Evolutionary conservation across 2,113 vertebrate species (phyloP), one percentile per base, ranked within the genome.

Genomic region (Monopterus albus): DNA sequence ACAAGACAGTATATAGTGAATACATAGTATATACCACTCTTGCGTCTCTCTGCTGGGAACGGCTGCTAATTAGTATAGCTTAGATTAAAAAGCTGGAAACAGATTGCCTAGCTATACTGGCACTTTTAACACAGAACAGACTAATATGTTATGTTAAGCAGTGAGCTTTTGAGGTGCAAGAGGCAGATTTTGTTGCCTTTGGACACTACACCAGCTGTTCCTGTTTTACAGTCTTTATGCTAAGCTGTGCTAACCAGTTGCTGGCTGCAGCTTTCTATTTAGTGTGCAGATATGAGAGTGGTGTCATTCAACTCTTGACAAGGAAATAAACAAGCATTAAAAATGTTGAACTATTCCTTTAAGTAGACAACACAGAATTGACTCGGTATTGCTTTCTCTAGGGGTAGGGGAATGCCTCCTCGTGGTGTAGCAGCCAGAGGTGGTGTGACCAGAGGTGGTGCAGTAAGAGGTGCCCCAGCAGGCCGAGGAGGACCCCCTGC

Each of bases 401-500:
- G 97, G 91, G 97, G 96, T 0, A 91, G 96, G 36, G 96, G 97
- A 6, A 95, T 98, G 75, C 95, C 95, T n/a, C 95, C 95, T 9
- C 94, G 96, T 1, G 95, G 95, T 0, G 94, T 92, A 42, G 90
- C 94, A 1, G 87, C 94, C 18, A 93, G 96, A 46, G 96, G 95
- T 38, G 84, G 94, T 40, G 92, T 95, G n/a, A 92, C 92, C 43
- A 93, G 96, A 72, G 96, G 96, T 7, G 94, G 94, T 3, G 92
- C 95, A 2, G 91, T 92, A 12, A 92, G 96, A 82, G 96, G 97
- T 12, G 93, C 89, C 26, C 93, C 94, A 0, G 87, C 95, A 18
- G 92, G 94, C 26, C 91, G 96, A 5, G 96, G 96, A 13, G 95
- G 95, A 1, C 96, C 94, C 18, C 95, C 95, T 0, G 88, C 94